These are phyloP conservation scores for Theocolax elegans DNA, from an alignment of 1,140 invertebrate species.

Conservation along the genomic window DNA sequence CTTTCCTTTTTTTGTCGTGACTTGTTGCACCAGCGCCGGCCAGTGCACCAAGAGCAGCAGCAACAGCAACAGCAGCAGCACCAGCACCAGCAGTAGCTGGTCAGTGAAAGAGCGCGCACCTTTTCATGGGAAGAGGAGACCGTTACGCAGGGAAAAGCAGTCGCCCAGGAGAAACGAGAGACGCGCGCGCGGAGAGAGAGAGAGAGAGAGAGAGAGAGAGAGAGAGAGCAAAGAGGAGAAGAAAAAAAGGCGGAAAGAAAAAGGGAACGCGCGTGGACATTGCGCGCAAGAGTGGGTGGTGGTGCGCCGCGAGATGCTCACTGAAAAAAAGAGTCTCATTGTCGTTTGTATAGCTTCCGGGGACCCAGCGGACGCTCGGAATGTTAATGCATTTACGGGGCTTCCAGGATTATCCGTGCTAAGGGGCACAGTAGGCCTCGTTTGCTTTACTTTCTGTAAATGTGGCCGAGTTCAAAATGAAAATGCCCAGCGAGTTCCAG, in stretches of 20 bases:
- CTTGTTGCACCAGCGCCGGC: too few relatives aligned
- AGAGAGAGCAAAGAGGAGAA: constrained; percentile 5
- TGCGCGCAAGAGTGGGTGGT: too few relatives aligned
- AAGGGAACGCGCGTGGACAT: constrained; percentile 7
- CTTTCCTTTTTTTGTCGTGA: background rate
- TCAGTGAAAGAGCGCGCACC: background rate
- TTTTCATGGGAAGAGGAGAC: background rate
- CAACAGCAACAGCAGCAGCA: too few relatives aligned
- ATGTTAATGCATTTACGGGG: constrained; percentile 27
- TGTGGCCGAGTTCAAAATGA: background rate
- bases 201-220: constrained; percentile 32
- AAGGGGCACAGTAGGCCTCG: constrained; percentile 9
- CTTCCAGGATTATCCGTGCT: constrained; percentile 33
- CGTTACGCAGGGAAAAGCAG: constrained; percentile 16
- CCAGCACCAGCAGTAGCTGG: too few relatives aligned
- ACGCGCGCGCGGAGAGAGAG: too few relatives aligned
- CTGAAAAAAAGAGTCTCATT: constrained; percentile 19
- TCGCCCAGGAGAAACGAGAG: constrained; percentile 8
- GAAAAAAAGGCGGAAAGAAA: constrained; percentile 27
- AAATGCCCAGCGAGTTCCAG: background rate
- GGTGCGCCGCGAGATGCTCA: background rate
- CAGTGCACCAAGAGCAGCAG: too few relatives aligned
- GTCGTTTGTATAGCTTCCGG: constrained; percentile 38
- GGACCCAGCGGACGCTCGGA: background rate
- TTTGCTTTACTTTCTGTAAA: background rate